Base-by-base conservation (phyloP, 2,888 invertebrate genomes). In the Nomada goodeniana region DNA sequence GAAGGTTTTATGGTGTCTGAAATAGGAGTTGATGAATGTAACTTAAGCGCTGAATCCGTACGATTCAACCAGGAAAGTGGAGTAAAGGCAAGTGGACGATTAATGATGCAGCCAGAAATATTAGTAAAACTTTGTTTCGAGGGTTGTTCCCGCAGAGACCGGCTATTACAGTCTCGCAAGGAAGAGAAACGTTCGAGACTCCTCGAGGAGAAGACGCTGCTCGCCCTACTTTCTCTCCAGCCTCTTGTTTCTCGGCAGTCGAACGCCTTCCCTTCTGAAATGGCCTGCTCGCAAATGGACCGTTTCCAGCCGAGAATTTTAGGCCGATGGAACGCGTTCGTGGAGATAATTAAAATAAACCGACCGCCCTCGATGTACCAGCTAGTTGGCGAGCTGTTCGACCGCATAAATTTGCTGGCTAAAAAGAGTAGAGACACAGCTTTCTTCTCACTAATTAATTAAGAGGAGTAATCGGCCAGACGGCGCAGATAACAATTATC, bases 41-140 rank as follows among this genome's bases (percentile, higher is more conserved):
- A 60, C 18, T 36, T 9, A n/a, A 29, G 7, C 36, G n/a, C 18
- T 7, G 57, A 57, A 7, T 10, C 57, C 57, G 57, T 20, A 53
- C 53, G 20, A 57, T 20, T 55, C n/a, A 20, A 3, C 50, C 50
- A 29, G 29, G 18, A n/a, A 15, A 13, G 42, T 11, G 7, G 44
- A 26, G 52, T 7, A 11, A 20, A 53, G 47, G 59, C 1, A 53
- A 42, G 20, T 15, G 52, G 5, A 53, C 76, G 77, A 73, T 73
- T 60, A 60, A 72, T 64, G 20, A 15, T 18, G 26, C 36, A 5
- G 23, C 67, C 23, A 67, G 69, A 61, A 68, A 69, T 83, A 80
- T 85, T 85, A 80, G 83, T 71, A 67, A 86, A 85, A 86, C 86
- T 83, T 85, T 86, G 78, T 83, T 81, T 79, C 78, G 72, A 74